These are phyloP conservation scores for Hypomecis punctinalis DNA, from an alignment of 2,888 invertebrate species.

Conservation along the genomic window DNA sequence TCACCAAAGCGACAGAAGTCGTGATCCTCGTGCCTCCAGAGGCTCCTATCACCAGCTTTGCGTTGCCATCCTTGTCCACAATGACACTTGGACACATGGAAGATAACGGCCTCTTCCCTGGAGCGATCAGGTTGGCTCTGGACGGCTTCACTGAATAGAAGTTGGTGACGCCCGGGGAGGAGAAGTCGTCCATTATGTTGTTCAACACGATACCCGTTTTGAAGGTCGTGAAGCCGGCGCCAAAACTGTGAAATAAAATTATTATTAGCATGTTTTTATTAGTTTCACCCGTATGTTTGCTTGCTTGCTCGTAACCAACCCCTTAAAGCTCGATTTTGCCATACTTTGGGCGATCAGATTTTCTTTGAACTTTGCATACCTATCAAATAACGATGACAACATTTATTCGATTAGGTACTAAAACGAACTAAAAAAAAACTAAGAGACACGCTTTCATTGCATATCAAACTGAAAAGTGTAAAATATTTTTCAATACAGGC, in stretches of 20 bases:
- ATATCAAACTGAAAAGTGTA: too few relatives aligned
- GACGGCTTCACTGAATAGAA: slow-evolving; percentile 91
- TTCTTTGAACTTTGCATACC: too few relatives aligned
- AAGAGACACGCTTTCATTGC: too few relatives aligned
- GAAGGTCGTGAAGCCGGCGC: slow-evolving; percentile 90
- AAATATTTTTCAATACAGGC: too few relatives aligned
- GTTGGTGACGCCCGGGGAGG: slow-evolving; percentile 89
- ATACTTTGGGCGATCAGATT: too few relatives aligned
- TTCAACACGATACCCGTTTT: slow-evolving; percentile 97
- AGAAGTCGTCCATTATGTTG: slow-evolving; percentile 98
- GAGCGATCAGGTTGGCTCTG: slow-evolving; percentile 91
- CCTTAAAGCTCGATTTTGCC: too few relatives aligned
- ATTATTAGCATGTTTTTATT: too few relatives aligned
- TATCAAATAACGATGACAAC: too few relatives aligned
- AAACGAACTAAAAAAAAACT: too few relatives aligned
- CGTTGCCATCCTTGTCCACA: slow-evolving; percentile 87
- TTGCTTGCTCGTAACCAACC: too few relatives aligned
- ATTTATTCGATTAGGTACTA: too few relatives aligned
- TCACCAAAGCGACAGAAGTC: slow-evolving; percentile 88
- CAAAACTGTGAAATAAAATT: slow-evolving; percentile 87
- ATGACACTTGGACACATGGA: slow-evolving; percentile 95
- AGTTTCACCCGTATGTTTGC: too few relatives aligned
- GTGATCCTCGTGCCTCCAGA: slow-evolving; percentile 94
- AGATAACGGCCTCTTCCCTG: slow-evolving; percentile 93
- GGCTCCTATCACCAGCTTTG: slow-evolving; percentile 90